Base-by-base conservation (phyloP, 2,888 invertebrate species). In the Marronus borbonicus region DNA sequence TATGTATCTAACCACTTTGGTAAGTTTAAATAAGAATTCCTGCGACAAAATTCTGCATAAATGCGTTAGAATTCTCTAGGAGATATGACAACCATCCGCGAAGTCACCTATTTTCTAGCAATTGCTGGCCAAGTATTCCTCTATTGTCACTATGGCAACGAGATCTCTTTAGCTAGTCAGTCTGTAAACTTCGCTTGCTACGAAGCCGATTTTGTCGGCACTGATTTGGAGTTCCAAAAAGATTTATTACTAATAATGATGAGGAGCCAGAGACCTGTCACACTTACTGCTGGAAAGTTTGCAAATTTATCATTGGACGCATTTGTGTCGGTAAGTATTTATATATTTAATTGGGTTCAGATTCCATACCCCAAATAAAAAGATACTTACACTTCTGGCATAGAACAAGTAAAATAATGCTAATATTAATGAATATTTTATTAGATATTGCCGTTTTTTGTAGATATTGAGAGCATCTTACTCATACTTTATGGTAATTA, bases 111-210 rank as follows among this genome's bases (percentile, higher is more conserved):
- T 17, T 20, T 66, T 7, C 2, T 66, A 10, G 17, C 44, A 20
- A 44, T 66, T n/a, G 28, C 12, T 0, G 36, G 5, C 2, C 66
- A 66, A 39, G n/a, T 66, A 5, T 66, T 44, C 5, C n/a, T 66
- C n/a, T 66, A 66, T 66, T 66, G 39, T 44, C 44, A 66, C 36
- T 66, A 44, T 10, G 66, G 66, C 3, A 66, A 66, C 10, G 44
- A 44, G 20, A 8, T 66, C 5, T 17, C 44, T 4, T 5, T 44
- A 44, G 14, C 39, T 39, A 44, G 66, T 44, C n/a, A 36, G 39
- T n/a, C 66, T 44, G 12, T 66, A 7, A 66, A 1, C 39, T 39
- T 66, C 14, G 66, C 66, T 12, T 49, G 66, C 10, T 66, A 66
- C 17, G 66, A 66, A 44, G 44, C 44, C 2, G n/a, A 44, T 12